Evolutionary conservation across 1,140 invertebrate species (phyloP).

Genomic region (Lasaia peninsularis): DNA sequence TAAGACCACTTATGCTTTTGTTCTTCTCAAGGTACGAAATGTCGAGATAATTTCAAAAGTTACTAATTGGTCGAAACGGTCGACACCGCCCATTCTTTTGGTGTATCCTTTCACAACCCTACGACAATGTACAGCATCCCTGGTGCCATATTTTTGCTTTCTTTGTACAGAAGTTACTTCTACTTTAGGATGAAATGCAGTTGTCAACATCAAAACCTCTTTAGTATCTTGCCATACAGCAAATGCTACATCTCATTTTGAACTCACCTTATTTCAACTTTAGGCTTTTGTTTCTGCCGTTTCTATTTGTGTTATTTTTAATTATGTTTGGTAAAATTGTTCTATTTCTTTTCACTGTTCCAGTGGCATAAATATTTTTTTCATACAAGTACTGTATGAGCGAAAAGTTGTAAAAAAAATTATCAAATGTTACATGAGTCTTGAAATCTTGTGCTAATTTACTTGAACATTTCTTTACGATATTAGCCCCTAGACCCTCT

Average conservation of each 20-base stretch:
- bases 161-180: slow-evolving; percentile 27
- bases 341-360: slow-evolving; percentile 49
- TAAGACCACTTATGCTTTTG: too few species aligned
- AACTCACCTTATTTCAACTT: slow-evolving; percentile 19
- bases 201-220: slow-evolving; percentile 33
- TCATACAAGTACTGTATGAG: slow-evolving; percentile 46
- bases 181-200: slow-evolving; percentile 35
- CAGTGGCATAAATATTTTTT: slow-evolving; percentile 48
- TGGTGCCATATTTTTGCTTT: slow-evolving; percentile 39
- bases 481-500: slow-evolving; percentile 44
- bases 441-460: slow-evolving; percentile 33
- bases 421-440: slow-evolving; percentile 53
- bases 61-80: slow-evolving; percentile 39
- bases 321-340: slow-evolving; percentile 25
- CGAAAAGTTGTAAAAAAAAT: slow-evolving; percentile 53
- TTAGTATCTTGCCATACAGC: slow-evolving; percentile 32
- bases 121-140: slow-evolving; percentile 25
- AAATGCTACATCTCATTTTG: slow-evolving; percentile 28
- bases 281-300: slow-evolving; percentile 21
- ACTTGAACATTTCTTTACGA: slow-evolving; percentile 42
- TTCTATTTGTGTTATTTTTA: slow-evolving; percentile 26
- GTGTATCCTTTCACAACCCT: slow-evolving; percentile 31
- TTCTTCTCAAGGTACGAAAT: too few species aligned
- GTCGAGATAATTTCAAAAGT: too few species aligned
- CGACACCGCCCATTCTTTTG: slow-evolving; percentile 36